Base-by-base conservation (phyloP, 92 coral and sea anemone species). In the Parazoanthus atlanticus region DNA sequence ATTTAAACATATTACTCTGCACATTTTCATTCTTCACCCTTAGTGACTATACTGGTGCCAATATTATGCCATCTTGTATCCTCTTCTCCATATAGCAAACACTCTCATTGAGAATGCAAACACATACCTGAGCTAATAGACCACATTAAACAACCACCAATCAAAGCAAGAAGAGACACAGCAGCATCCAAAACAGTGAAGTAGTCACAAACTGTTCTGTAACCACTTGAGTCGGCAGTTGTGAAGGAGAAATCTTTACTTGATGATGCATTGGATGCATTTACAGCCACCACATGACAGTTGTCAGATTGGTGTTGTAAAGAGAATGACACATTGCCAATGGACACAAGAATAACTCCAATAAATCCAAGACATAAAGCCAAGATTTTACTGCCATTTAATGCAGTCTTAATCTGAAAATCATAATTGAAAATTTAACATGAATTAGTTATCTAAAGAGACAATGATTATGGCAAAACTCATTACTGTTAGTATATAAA, bases 61-160 rank as follows among this genome's bases (percentile, higher is more conserved):
- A 36, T 36, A 36, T 36, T 36, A 5, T 36, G 38, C 38, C 38
- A 36, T 36, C 4, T 10, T 8, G 49, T n/a, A 43, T 43, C 49
- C 49, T 8, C 12, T 43, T 43, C 49, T 43, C 49, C 11, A 1
- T 43, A 1, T 43, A 7, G 7, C 5, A 8, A 0, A 43, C 9
- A 43, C n/a, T n/a, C 3, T 36, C 10, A 49, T 11, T 2, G 3
- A 49, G 17, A 49, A 0, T 10, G 17, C 47, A 5, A 11, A 49
- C 58, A 84, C 96, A 71, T 84, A 97, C 98, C 96, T 95, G 99
- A 96, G 54, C 99, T 97, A 16, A 97, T 64, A 70, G 97, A 91
- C 99, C 99, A 97, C 90, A 94, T 92, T 8, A 95, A 69, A 7
- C 93, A 90, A 11, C 98, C 99, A 77, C 97, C 97, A 89, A 89